Conservation (phyloP, 1,140 invertebrate genomes). For the Ceratoteleas bidentatus region DNA sequence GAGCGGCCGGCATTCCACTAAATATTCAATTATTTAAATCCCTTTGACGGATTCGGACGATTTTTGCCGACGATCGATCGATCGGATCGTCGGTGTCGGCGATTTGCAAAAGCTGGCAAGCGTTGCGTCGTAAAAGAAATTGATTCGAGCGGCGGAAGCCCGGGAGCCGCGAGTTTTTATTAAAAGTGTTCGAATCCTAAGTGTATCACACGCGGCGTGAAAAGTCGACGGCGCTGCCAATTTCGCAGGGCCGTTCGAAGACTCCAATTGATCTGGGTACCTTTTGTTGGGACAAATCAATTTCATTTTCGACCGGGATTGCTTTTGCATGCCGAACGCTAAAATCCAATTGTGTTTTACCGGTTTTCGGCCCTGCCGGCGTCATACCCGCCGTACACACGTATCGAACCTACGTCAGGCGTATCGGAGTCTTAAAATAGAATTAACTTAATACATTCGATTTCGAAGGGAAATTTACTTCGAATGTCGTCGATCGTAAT, state of each 20-base stretch:
- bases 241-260: conserved; percentile 57
- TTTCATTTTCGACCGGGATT: conserved; percentile 50
- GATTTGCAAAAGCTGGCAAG: conserved; percentile 53
- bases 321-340: conserved; percentile 23
- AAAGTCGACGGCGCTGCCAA: conserved; percentile 53
- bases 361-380: no score
- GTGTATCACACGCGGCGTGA: conserved; percentile 62
- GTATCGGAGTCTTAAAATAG: no score
- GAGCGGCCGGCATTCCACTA: conserved; percentile 36
- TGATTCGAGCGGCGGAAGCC: conserved; percentile 54
- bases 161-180: conserved; percentile 63
- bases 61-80: conserved; percentile 46
- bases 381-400: no score
- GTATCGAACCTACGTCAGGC: no score
- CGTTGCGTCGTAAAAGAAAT: conserved; percentile 64
- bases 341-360: no score
- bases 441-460: no score
- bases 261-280: conserved; percentile 57
- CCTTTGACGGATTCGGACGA: conserved; percentile 51
- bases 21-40: conserved; percentile 63
- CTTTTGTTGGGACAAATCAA: conserved; percentile 58
- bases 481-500: no score
- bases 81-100: conserved; percentile 37
- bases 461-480: no score
- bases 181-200: conserved; percentile 63